phyloP scores from a whole-genome alignment of 2,888 invertebrate species.

The Hyposoter didymator region DNA sequence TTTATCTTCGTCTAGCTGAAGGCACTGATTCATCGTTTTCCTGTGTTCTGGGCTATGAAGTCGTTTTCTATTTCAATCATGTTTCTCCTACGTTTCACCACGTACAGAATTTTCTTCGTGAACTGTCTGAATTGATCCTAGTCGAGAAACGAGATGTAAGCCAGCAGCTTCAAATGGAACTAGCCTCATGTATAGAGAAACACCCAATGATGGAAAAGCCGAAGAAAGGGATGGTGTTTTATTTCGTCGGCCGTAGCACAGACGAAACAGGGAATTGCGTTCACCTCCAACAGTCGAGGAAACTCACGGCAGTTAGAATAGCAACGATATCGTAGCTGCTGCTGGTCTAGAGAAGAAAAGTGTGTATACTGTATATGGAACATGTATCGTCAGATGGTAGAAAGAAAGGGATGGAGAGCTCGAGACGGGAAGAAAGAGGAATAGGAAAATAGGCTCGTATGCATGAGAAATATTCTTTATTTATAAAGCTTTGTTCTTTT shows the following conservation, averaged over 20 bases:
- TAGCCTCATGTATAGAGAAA: constrained; percentile 27
- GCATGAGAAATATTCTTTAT: background rate
- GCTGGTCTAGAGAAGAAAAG: constrained; percentile 1
- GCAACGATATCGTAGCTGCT: constrained; percentile 40
- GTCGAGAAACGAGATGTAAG: constrained; percentile 42
- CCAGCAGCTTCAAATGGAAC: constrained; percentile 36
- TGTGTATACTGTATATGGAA: constrained; percentile 2
- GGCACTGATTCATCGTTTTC: background rate
- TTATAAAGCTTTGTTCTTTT: background rate
- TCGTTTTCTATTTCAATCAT: constrained; percentile 37
- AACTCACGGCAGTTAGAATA: constrained; percentile 48
- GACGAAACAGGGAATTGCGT: constrained; percentile 57
- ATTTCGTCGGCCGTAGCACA: constrained; percentile 45
- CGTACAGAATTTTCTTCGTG: constrained; percentile 7
- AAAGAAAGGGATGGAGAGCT: background rate
- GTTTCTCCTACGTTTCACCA: constrained; percentile 24
- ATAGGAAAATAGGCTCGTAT: constrained; percentile 11
- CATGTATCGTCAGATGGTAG: background rate
- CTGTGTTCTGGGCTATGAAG: background rate
- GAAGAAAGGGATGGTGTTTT: constrained; percentile 41
- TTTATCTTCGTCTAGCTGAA: background rate
- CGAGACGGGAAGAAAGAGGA: background rate
- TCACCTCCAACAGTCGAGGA: constrained; percentile 43
- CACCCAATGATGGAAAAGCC: constrained; percentile 50
- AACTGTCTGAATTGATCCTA: constrained; percentile 28